Evolutionary conservation across 2,113 vertebrate species (phyloP), one percentile per base, ranked within the genome.

Genomic region (Polyodon spathula): DNA sequence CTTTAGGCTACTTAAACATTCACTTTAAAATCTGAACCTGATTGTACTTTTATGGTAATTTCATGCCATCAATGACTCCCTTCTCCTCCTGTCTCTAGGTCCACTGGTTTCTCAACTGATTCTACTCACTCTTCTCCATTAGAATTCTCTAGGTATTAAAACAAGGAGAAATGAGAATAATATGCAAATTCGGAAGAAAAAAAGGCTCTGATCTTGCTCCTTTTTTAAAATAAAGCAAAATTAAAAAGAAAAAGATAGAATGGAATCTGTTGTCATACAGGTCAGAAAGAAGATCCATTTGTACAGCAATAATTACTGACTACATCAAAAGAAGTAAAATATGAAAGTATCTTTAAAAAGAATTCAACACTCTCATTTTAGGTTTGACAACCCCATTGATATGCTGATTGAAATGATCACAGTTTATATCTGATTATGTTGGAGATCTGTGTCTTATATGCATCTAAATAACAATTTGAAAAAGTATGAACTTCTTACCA

Each of bases 41-140:
- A 97, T 98, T 97, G 93, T 97, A 96, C 92, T 94, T 94, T 89
- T 94, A 97, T 96, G 95, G 90, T 94, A 96, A 97, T 98, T 88
- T 88, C 84, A 82, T 83, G 87, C 93, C 90, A 93, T 96, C 93
- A 92, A 90, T 92, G 90, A 88, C 88, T 89, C 88, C 84, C 90
- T 92, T 92, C 91, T 87, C n/a, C 92, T 91, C 89, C 91, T 90
- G 89, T 95, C 92, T 97, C 90, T 83, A 84, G 89, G 92, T 93
- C 93, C 87, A 90, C 78, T 72, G 78, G 79, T 90, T 86, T 97
- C 94, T 93, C 93, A 80, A 84, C 80, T 93, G 94, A 93, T 87
- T 85, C 89, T 89, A 85, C 86, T 85, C 87, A 84, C 85, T 90
- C 84, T 79, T 77, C 85, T 93, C 97, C 93, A 97, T 96, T 97